Evolutionary conservation across 2,888 invertebrate genomes (phyloP).

Genomic region (Acleris sparsana): DNA sequence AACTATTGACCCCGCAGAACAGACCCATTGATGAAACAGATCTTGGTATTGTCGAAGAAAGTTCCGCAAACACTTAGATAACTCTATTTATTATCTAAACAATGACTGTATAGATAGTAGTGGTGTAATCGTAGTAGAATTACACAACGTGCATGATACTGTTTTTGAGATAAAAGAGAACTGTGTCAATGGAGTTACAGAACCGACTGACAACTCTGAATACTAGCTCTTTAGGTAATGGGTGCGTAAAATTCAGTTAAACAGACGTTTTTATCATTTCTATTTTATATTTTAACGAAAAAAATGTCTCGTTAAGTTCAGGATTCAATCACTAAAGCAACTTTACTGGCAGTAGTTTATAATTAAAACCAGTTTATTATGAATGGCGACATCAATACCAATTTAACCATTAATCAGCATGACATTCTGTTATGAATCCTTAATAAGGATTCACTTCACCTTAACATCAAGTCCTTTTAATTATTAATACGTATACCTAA

Average conservation of each 20-base stretch:
- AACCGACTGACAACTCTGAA: slow-evolving; percentile 3
- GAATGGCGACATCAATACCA: too few relatives aligned
- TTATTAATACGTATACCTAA: too few relatives aligned
- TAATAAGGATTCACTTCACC: too few relatives aligned
- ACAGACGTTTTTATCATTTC: too few relatives aligned
- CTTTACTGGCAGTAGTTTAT: too few relatives aligned
- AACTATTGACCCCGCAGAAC: slow-evolving; percentile 23
- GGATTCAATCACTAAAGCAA: too few relatives aligned
- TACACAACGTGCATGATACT: slow-evolving; percentile 51
- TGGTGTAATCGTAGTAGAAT: slow-evolving; percentile 43
- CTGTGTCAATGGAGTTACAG: slow-evolving; percentile 62
- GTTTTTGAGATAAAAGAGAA: slow-evolving; percentile 54
- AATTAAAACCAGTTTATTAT: too few relatives aligned
- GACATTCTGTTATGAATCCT: too few relatives aligned
- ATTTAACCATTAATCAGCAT: too few relatives aligned
- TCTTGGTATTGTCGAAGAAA: slow-evolving; percentile 31
- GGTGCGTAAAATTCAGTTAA: neutral
- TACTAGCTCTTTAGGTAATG: neutral
- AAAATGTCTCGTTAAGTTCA: too few relatives aligned
- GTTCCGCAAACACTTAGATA: slow-evolving; percentile 31
- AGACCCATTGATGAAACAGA: slow-evolving; percentile 24
- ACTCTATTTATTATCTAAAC: slow-evolving; percentile 36
- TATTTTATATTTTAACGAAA: too few relatives aligned
- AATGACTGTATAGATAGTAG: slow-evolving; percentile 35
- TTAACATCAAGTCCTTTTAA: too few relatives aligned